Base-by-base conservation (phyloP, 2,113 vertebrate species). In the Parotia lawesii region DNA sequence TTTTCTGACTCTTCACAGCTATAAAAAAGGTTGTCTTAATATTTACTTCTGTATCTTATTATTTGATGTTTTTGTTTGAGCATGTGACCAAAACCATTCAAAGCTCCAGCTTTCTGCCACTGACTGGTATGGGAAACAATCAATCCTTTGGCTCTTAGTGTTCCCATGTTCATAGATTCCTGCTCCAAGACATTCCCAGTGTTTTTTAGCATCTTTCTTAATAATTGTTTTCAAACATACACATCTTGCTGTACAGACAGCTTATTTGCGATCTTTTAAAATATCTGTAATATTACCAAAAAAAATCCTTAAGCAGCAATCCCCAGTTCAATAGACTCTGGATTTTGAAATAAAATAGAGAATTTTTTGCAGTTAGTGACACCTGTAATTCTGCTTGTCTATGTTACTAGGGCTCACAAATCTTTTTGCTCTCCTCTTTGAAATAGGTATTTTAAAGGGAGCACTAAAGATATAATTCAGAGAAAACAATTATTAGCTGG, bases 401-500 rank as follows among this genome's bases (percentile, higher is more conserved):
- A 0, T 56, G 27, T 71, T 54, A 90, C 25, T 10, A 84, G 25
- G 61, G 31, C 37, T 88, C 51, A 54, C 15, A 70, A 35, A 56
- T 79, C 20, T 64, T 71, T 48, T 35, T 11, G 28, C 56, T 85
- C 60, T 89, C 58, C 74, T 70, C 47, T 79, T 85, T 80, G 51
- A 65, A 38, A n/a, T 20, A 45, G 11, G 23, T 50, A 50, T 47
- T 89, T 91, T 61, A 62, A 87, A 76, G 15, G 31, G 48, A 95
- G 21, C 47, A 72, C 33, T 67, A 17, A 57, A 75, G 29, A 74
- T 17, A 14, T 15, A 67, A 74, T 60, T 90, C 74, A 85, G 42
- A 79, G 25, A 89, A 89, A 90, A 84, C 84, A 86, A 92, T 84
- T 67, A 77, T 89, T 87, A 91, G 53, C 45, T 48, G 44, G 65